Conservation (phyloP, 2,797 vertebrate species). For the Halcyon chelicuti region DNA sequence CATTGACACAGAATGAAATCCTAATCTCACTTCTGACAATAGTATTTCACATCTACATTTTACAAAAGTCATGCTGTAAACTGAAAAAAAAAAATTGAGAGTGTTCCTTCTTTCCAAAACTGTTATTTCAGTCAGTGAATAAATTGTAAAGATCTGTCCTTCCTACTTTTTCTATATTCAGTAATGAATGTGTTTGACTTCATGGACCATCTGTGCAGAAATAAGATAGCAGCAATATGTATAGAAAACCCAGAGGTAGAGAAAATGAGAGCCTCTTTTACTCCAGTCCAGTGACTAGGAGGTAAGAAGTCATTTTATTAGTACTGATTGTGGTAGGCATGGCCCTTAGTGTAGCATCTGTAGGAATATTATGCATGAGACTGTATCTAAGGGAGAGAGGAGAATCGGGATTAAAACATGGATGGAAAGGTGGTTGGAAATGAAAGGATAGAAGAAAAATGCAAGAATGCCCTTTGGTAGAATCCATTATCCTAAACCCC, state of each 20-base stretch:
- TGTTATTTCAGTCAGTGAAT: background rate
- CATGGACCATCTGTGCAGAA: background rate
- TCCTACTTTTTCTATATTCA: background rate
- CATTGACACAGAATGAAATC: background rate
- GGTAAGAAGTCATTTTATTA: slow-evolving; percentile 7
- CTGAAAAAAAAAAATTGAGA: background rate
- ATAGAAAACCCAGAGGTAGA: background rate
- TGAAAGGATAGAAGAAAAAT: slow-evolving; percentile 57
- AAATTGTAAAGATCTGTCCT: background rate
- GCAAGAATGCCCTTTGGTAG: slow-evolving; percentile 66
- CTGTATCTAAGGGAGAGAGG: background rate
- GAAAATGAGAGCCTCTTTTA: background rate
- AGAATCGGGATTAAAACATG: slow-evolving; percentile 38
- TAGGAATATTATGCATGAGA: slow-evolving; percentile 37
- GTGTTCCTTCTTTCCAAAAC: background rate
- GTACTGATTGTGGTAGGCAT: background rate
- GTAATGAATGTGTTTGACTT: background rate
- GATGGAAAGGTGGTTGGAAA: slow-evolving; percentile 33
- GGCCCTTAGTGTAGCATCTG: background rate
- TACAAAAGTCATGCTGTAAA: background rate
- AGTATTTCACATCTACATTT: background rate
- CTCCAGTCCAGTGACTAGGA: background rate
- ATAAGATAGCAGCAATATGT: background rate
- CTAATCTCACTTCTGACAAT: background rate
- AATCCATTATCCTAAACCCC: slow-evolving; percentile 69